phyloP scores from a whole-genome alignment of 2,888 invertebrate species.

The Eristalis arbustorum region DNA sequence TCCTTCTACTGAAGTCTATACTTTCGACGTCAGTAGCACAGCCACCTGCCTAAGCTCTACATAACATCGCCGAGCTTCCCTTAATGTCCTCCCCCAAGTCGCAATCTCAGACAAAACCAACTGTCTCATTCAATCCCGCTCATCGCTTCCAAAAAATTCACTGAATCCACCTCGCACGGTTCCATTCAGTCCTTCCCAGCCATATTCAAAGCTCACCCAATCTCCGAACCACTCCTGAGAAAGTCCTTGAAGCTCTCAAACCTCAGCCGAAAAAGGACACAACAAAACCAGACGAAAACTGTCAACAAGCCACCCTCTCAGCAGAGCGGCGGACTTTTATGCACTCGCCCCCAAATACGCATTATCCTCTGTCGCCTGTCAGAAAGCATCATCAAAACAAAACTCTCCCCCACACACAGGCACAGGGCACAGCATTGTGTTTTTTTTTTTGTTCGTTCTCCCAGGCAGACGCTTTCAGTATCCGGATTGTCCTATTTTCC shows the following conservation, averaged over 20 bases:
- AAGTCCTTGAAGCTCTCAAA: constrained; percentile 42
- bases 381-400: constrained; percentile 62
- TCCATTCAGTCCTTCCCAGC: background rate
- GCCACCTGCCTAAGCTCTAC: no score
- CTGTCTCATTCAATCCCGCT: no score
- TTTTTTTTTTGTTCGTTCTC: constrained; percentile 24
- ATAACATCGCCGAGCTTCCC: no score
- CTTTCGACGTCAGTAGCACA: no score
- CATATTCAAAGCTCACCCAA: background rate
- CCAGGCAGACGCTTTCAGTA: constrained; percentile 66
- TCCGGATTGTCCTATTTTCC: constrained; percentile 43
- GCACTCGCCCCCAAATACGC: constrained; percentile 5
- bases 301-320: constrained; percentile 21
- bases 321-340: constrained; percentile 2
- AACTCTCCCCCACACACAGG: constrained; percentile 24
- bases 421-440: constrained; percentile 18
- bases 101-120: no score
- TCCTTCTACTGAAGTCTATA: no score
- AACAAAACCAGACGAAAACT: background rate
- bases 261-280: background rate
- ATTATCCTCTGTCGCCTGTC: constrained; percentile 61
- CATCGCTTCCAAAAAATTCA: no score
- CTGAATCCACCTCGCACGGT: background rate
- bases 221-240: background rate
- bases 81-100: no score